Base-by-base conservation (phyloP, 2,113 vertebrate species). In the Agapornis roseicollis region DNA sequence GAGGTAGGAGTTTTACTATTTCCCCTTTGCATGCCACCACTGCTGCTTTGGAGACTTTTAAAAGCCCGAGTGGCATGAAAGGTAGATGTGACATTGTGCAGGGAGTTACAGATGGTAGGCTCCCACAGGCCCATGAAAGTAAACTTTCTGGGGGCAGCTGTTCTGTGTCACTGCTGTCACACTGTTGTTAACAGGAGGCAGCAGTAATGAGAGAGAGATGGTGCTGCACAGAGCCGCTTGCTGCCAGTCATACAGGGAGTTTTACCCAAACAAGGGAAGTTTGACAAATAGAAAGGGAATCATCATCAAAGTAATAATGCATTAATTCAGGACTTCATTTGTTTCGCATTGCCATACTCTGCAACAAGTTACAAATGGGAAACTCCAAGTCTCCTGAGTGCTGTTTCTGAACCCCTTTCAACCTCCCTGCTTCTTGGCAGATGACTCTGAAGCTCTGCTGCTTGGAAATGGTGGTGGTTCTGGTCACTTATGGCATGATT, bases 191-290 rank as follows among this genome's bases (percentile, higher is more conserved):
- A 15, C 29, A 44, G 39, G 42, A n/a, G 22, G 68, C 79, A 69
- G 63, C 31, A 42, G 37, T 41, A 53, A 23, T 0, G 7, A 72
- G 17, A 85, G 37, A 58, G 49, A 89, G 44, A 80, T 1, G 2
- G 53, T 9, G 73, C 72, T 41, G 73, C 17, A 6, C 53, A 31
- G 91, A 50, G 72, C 68, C 61, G 44, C 71, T 64, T 1, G 0
- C 56, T 66, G 78, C 64, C 0, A 0, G 12, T 79, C 1, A 0
- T 22, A 18, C 0, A 0, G 44, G 28, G 47, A 89, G 27, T 49
- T 85, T 87, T 47, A 13, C 24, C 35, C 53, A 35, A 24, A 23
- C 56, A 31, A 37, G 55, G 31, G 58, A 20, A 56, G 22, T 37
- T 23, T 61, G 71, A 49, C 41, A 89, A 47, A 79, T 13, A 53